These are phyloP conservation scores for Andrena bicolor DNA, from an alignment of 2,888 invertebrate species.

Conservation along the genomic window DNA sequence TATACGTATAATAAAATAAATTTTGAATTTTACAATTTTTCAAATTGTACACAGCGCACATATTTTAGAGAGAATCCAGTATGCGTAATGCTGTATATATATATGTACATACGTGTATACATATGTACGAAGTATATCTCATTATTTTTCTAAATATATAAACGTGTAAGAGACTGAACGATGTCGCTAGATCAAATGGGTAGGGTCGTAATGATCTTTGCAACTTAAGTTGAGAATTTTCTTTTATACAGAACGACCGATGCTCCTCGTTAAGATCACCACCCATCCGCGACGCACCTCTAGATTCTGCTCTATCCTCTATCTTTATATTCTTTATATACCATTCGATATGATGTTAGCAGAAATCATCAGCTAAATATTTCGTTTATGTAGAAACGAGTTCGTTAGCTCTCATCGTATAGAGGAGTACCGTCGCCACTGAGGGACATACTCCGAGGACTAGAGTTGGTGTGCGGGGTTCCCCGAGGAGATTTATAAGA, in stretches of 20 bases:
- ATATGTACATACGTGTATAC: not conserved
- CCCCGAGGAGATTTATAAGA: constrained; percentile 83
- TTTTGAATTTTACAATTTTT: constrained; percentile 7
- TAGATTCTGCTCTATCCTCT: not conserved
- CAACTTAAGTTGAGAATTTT: constrained; percentile 1
- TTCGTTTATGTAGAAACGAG: constrained; percentile 37
- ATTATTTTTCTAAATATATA: constrained; percentile 26
- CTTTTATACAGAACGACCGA: constrained; percentile 20
- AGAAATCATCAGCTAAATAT: constrained; percentile 30
- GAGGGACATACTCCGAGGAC: constrained; percentile 94
- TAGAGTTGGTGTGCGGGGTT: constrained; percentile 90
- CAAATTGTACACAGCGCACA: constrained; percentile 2
- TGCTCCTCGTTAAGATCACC: constrained; percentile 6
- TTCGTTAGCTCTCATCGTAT: constrained; percentile 92
- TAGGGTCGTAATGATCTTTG: not conserved
- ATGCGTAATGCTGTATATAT: not conserved
- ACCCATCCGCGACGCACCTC: not conserved
- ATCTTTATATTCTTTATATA: constrained; percentile 10
- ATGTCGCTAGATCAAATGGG: constrained; percentile 21
- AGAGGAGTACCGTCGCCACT: constrained; percentile 96
- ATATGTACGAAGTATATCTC: constrained; percentile 6
- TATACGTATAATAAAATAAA: constrained; percentile 5
- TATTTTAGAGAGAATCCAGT: constrained; percentile 21
- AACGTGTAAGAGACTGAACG: constrained; percentile 36
- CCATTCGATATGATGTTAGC: constrained; percentile 26